Percentiles rank a stretch among this genome's conserved stretches.
These are phyloP conservation scores for Suillia variegata DNA, from an alignment of 2,888 invertebrate species.

Conservation along the genomic window DNA sequence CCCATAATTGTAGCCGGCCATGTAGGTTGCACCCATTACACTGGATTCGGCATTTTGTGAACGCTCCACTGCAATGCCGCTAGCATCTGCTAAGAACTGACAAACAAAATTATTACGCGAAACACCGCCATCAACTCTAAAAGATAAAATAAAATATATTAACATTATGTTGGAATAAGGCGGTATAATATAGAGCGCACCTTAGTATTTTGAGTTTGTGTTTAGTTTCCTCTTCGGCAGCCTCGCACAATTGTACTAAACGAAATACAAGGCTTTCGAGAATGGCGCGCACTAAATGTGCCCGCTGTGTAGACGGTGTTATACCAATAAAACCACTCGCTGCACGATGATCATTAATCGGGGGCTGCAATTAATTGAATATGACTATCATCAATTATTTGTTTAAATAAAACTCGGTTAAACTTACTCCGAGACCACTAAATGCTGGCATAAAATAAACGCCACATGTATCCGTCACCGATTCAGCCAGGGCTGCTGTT, in stretches of 20 bases:
- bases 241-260: constrained; percentile 76
- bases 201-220: constrained; percentile 67
- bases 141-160: constrained; percentile 7
- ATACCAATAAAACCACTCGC: constrained; percentile 78
- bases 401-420: constrained; percentile 7
- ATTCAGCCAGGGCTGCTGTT: constrained; percentile 70
- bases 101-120: constrained; percentile 90
- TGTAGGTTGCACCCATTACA: constrained; percentile 81
- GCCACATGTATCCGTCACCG: constrained; percentile 74
- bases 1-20: constrained; percentile 84
- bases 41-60: constrained; percentile 79
- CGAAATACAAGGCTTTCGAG: constrained; percentile 86
- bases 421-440: constrained; percentile 79
- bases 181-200: constrained; percentile 56
- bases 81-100: constrained; percentile 85
- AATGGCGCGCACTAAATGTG: constrained; percentile 82
- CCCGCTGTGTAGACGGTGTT: constrained; percentile 72
- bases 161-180: not conserved
- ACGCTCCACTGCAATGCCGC: constrained; percentile 76
- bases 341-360: constrained; percentile 84
- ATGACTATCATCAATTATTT: not conserved
- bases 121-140: constrained; percentile 95
- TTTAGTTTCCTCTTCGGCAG: constrained; percentile 73
- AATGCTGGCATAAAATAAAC: constrained; percentile 90
- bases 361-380: constrained; percentile 69